Base-by-base conservation (phyloP, 64 coral and sea anemone genomes). In the Actinia equina region DNA sequence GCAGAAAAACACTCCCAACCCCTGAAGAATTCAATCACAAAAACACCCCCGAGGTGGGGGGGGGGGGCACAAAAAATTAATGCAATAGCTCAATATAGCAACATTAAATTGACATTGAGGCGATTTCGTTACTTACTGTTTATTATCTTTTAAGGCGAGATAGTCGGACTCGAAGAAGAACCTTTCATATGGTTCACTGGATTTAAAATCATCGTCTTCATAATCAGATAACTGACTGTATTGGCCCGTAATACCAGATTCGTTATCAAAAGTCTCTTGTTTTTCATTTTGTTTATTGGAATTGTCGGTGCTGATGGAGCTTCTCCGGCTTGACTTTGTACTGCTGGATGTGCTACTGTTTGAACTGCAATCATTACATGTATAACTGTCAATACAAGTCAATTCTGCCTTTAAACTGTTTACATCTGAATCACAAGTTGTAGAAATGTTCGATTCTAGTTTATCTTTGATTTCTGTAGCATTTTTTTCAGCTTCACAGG, bases 81-180 rank as follows among this genome's bases (percentile, higher is more conserved):
- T 37, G 30, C 30, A 37, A 37, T 37, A 37, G 30, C 30, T 0
- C 30, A 37, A 37, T 37, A 37, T 37, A 37, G 30, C 30, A 37
- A 37, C 30, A 37, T 37, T 0, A 37, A 37, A n/a, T n/a, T n/a
- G n/a, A n/a, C n/a, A n/a, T n/a, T 69, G 1, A 6, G 23, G 9
- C 7, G 63, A 86, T 58, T 51, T 19, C 74, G 45, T 5, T 79
- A 98, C 97, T 95, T 91, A 99, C 97, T 99, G 90, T 64, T 89
- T 83, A 83, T 99, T 99, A 17, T 91, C 93, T 82, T 99, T 95
- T 6, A 99, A 46, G 26, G 97, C 97, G n/a, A 99, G 57, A 27
- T 93, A 89, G 79, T 99, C 97, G 16, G 97, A 99, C 81, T 99
- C 97, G 91, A 99, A 99, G 56, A 95, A 99, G 52, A 95, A 99